A percentile compares a stretch with the other conserved stretches of the same genome.
Conservation (phyloP, 2,797 vertebrate species). For the Alosa sapidissima region DNA sequence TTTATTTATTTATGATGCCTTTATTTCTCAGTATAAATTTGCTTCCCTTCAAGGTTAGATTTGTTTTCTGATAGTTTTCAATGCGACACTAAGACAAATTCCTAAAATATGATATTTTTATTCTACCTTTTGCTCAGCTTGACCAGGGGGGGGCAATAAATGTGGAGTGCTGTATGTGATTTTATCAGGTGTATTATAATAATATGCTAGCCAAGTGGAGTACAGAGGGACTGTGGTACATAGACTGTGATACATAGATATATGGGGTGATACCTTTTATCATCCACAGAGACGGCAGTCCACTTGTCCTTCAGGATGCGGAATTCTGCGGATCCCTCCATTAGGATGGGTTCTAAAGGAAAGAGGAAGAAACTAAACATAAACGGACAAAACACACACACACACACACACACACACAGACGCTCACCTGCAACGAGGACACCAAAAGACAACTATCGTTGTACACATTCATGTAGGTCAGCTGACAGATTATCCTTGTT, state of each 20-base stretch:
- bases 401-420: no score
- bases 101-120: no score
- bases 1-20: no score
- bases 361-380: not conserved
- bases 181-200: not conserved
- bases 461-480: not conserved
- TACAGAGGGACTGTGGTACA: not conserved
- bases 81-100: no score
- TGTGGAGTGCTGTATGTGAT: not conserved
- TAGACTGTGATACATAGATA: no score
- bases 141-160: no score
- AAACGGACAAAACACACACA: not conserved
- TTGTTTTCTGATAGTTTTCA: no score
- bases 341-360: constrained; percentile 89
- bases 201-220: not conserved
- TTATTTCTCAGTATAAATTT: no score
- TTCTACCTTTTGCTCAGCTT: no score
- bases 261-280: constrained; percentile 80
- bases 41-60: no score
- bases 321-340: constrained; percentile 88
- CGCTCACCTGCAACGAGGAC: no score
- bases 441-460: not conserved
- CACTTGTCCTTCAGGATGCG: constrained; percentile 89
- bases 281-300: constrained; percentile 89
- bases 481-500: not conserved